phyloP scores from a whole-genome alignment of 2,888 invertebrate genomes.

The Apoda limacodes region DNA sequence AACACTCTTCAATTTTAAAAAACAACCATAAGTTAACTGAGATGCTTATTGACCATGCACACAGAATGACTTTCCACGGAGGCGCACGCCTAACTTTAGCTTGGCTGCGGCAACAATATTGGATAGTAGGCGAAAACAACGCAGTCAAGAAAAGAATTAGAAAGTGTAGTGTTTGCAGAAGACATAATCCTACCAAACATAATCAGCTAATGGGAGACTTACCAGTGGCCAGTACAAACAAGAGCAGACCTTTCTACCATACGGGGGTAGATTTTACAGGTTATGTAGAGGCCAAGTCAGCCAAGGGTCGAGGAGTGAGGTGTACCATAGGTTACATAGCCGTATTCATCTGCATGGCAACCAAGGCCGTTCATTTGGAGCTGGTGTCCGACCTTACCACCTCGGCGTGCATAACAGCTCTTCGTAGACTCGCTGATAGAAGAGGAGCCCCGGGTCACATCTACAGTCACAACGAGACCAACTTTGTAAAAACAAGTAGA shows the following conservation, averaged over 20 bases:
- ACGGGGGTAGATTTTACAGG: slow-evolving; percentile 2
- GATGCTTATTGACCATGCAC: too few relatives aligned
- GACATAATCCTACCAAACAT: slow-evolving; percentile 2
- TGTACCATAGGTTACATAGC: too few relatives aligned
- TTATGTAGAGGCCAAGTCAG: slow-evolving; percentile 14
- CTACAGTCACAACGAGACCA: too few relatives aligned
- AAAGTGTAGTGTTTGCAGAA: too few relatives aligned
- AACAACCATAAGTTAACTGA: slow-evolving; percentile 5
- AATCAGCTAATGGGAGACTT: slow-evolving; percentile 1
- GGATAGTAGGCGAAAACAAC: background rate
- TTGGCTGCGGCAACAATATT: too few relatives aligned
- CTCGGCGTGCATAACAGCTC: too few relatives aligned
- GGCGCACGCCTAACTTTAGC: slow-evolving; percentile 10
- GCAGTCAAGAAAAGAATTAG: background rate
- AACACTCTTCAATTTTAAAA: slow-evolving; percentile 12
- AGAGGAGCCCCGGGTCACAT: slow-evolving; percentile 19
- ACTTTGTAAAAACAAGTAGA: slow-evolving; percentile 21
- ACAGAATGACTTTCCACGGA: slow-evolving; percentile 11
- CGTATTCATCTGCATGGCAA: too few relatives aligned
- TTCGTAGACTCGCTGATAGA: slow-evolving; percentile 21
- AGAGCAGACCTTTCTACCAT: slow-evolving; percentile 1
- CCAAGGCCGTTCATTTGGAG: too few relatives aligned
- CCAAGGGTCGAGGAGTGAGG: too few relatives aligned
- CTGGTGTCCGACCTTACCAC: slow-evolving; percentile 22
- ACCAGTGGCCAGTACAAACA: slow-evolving; percentile 1